Conservation (phyloP, 2,797 vertebrate species). For the Hemitrygon akajei region DNA sequence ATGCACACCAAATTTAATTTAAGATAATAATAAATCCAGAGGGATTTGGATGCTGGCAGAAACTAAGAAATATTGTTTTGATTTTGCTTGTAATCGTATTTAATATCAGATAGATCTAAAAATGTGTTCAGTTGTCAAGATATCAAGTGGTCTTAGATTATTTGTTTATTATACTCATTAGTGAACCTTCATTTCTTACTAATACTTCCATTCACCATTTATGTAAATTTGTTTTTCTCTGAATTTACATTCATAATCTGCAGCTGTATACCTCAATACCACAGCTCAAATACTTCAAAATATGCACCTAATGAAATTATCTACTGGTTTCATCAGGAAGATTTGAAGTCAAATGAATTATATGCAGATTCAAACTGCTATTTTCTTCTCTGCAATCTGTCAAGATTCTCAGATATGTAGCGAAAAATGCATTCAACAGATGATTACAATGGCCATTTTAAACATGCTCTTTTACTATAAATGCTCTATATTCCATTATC, state of each 20-base stretch:
- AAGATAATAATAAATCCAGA: neutral
- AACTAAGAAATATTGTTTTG: neutral
- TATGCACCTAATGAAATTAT: neutral
- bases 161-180: neutral
- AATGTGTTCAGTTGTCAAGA: neutral
- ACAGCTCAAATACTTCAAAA: neutral
- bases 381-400: neutral
- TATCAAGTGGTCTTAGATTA: neutral
- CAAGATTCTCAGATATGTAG: neutral
- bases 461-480: constrained; percentile 6
- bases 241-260: neutral
- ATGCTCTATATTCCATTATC: neutral
- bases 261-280: neutral
- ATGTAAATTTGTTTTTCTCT: neutral
- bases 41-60: neutral
- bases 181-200: neutral
- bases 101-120: neutral
- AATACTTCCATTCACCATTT: neutral
- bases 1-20: neutral
- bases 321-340: neutral
- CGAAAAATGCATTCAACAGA: neutral
- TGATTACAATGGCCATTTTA: neutral
- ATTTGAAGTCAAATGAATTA: neutral
- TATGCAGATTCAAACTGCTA: neutral
- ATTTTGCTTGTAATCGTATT: neutral